Percentiles rank a stretch among this genome's conserved stretches.
Conservation (phyloP, 2,113 vertebrate genomes). For the Isurus oxyrinchus region DNA sequence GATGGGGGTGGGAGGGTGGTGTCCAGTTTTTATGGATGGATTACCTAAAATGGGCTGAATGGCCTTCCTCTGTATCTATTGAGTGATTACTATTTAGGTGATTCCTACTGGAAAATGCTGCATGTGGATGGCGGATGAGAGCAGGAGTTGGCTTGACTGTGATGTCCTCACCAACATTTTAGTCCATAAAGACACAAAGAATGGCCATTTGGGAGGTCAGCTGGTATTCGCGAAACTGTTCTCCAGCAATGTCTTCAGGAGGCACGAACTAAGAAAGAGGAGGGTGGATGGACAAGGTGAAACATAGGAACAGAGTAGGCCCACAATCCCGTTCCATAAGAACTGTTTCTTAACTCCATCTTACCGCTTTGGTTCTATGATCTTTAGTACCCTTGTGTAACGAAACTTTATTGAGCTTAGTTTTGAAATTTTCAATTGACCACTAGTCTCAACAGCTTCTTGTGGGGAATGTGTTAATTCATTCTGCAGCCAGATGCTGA, state of each 20-base stretch:
- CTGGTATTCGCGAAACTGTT: neutral
- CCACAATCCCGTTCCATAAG: neutral
- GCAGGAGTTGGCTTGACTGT: neutral
- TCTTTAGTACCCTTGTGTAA: neutral
- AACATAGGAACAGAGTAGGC: neutral
- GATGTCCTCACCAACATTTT: neutral
- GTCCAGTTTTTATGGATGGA: neutral
- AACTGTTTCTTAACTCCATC: neutral
- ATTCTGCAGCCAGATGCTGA: too few relatives aligned
- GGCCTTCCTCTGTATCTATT: neutral
- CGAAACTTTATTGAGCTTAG: neutral
- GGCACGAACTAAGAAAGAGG: neutral
- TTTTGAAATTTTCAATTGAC: neutral
- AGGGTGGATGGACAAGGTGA: neutral
- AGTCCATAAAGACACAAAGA: neutral
- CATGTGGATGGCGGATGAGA: too few relatives aligned
- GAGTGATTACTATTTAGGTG: too few relatives aligned
- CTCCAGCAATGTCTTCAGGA: neutral
- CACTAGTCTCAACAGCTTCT: neutral
- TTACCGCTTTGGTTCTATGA: neutral
- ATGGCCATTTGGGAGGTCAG: neutral
- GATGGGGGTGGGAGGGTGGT: neutral
- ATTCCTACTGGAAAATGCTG: too few relatives aligned
- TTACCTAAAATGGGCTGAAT: neutral
- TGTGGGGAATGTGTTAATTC: neutral